phyloP scores from a whole-genome alignment of 2,113 vertebrate species.

The Sylvilagus bachmani region DNA sequence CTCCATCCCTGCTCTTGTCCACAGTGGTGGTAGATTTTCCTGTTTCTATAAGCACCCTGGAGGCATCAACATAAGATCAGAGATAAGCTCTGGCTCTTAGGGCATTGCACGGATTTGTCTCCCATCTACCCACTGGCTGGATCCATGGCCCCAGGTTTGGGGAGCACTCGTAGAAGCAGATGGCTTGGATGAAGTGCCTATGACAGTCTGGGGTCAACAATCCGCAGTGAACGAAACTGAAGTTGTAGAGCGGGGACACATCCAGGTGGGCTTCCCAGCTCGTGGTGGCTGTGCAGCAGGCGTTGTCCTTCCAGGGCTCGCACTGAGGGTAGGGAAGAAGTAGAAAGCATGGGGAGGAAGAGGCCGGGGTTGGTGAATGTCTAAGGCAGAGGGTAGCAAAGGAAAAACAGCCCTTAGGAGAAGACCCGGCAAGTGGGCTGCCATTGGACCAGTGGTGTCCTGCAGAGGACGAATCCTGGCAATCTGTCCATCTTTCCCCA shows the following conservation, averaged over 20 bases:
- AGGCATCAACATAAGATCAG: rapidly evolving
- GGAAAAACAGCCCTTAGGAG: not conserved
- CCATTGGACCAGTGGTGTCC: not conserved
- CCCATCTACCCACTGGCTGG: constrained; percentile 83
- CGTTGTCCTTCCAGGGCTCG: constrained; percentile 91
- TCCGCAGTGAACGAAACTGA: constrained; percentile 95
- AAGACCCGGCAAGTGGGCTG: not conserved
- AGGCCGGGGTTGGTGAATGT: not conserved
- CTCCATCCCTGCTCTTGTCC: not conserved
- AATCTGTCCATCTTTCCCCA: not conserved
- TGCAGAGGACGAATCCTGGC: not conserved
- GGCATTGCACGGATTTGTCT: rapidly evolving
- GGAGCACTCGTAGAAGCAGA: constrained; percentile 95
- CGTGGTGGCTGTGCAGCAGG: constrained; percentile 94
- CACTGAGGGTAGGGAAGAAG: constrained; percentile 88
- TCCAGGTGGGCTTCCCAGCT: constrained; percentile 90
- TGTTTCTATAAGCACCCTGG: not conserved
- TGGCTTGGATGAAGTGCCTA: constrained; percentile 95
- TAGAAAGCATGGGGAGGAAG: not conserved
- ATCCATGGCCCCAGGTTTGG: constrained; percentile 98
- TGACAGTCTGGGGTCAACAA: constrained; percentile 89
- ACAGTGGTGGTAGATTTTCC: not conserved
- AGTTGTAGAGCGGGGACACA: constrained; percentile 92
- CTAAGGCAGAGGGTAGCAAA: not conserved
- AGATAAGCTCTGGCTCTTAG: not conserved